Conservation (phyloP, 2,888 invertebrate species). For the Ornithoptera alexandrae region DNA sequence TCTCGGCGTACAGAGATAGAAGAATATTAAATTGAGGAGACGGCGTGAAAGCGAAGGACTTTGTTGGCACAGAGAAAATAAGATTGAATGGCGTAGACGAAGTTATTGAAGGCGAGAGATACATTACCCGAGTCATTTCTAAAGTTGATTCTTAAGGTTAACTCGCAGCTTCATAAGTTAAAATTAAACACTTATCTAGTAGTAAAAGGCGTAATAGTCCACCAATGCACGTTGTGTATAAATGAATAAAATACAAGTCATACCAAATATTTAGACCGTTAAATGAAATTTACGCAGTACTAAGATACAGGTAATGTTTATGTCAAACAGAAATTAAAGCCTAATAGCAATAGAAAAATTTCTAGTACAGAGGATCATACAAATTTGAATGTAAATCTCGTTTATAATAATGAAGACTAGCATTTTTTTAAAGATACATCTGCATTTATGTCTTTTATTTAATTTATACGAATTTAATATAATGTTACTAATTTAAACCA, state of each 20-base stretch:
- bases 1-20: slow-evolving; percentile 2
- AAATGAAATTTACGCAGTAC: neutral
- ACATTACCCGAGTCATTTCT: slow-evolving; percentile 20
- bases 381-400: no score
- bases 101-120: slow-evolving; percentile 26
- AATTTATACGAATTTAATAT: no score
- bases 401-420: no score
- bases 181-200: slow-evolving; percentile 7
- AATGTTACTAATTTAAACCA: no score
- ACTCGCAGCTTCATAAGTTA: neutral
- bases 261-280: neutral
- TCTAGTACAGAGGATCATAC: no score
- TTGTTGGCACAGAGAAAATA: slow-evolving; percentile 25
- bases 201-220: neutral
- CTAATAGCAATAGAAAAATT: no score
- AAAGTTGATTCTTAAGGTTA: slow-evolving; percentile 6
- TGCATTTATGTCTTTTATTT: no score
- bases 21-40: slow-evolving; percentile 15
- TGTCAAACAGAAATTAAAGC: no score
- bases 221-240: no score
- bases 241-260: neutral
- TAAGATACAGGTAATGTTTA: no score
- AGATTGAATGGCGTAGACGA: slow-evolving; percentile 21
- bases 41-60: slow-evolving; percentile 10
- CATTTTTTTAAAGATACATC: no score